Evolutionary conservation across 2,888 invertebrate species (phyloP).

Genomic region (Sipha maydis): DNA sequence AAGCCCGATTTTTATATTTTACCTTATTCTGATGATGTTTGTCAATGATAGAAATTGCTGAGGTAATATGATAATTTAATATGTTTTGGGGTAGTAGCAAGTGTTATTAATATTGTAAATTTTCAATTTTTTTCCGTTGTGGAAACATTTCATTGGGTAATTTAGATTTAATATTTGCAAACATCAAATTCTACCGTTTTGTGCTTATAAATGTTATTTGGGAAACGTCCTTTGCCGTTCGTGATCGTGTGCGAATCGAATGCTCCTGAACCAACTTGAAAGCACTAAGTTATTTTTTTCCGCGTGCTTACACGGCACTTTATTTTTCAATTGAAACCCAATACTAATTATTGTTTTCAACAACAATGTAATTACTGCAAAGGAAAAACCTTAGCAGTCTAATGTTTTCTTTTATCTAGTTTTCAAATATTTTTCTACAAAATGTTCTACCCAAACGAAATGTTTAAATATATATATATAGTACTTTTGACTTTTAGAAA

Average conservation of each 20-base stretch:
- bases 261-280: not conserved
- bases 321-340: slow-evolving; percentile 13
- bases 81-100: not conserved
- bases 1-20: not conserved
- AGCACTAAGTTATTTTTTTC: slow-evolving; percentile 12
- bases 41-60: not conserved
- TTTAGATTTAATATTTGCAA: not conserved
- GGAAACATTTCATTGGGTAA: not conserved
- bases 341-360: not conserved
- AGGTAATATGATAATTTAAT: not conserved
- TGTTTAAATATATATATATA: not conserved
- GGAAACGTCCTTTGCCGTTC: not conserved
- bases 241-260: not conserved
- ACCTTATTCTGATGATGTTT: not conserved
- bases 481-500: not conserved
- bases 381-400: not conserved
- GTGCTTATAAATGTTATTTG: not conserved
- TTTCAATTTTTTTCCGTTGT: not conserved
- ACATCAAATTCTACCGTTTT: not conserved
- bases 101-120: not conserved
- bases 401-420: not conserved
- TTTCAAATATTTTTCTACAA: not conserved
- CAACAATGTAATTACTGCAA: not conserved
- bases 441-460: not conserved
- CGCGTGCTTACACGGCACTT: not conserved